phyloP scores from a whole-genome alignment of 2,797 vertebrate species.

The Rhinichthys osculus region DNA sequence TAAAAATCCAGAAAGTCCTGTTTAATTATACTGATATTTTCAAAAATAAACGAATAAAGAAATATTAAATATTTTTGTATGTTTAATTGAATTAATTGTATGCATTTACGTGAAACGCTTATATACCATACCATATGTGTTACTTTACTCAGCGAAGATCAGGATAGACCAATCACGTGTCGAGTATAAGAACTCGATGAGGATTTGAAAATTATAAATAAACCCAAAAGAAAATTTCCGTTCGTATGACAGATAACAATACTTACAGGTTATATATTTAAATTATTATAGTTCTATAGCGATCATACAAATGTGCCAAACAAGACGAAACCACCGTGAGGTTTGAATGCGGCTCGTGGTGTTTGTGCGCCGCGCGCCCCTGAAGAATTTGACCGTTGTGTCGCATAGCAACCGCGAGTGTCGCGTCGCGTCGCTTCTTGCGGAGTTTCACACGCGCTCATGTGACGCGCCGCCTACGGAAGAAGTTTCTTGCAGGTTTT shows the following conservation, averaged over 20 bases:
- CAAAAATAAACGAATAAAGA: too few relatives aligned
- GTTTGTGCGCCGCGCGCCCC: background rate
- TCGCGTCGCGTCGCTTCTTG: background rate
- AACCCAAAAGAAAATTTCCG: too few relatives aligned
- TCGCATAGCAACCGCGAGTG: background rate
- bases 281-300: background rate
- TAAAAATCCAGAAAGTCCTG: too few relatives aligned
- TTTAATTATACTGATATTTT: too few relatives aligned
- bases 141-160: too few relatives aligned
- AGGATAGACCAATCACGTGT: too few relatives aligned
- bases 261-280: background rate
- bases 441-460: background rate
- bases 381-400: background rate
- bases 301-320: background rate
- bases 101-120: too few relatives aligned
- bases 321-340: background rate
- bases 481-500: conserved; percentile 4
- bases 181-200: background rate
- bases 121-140: too few relatives aligned
- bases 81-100: too few relatives aligned
- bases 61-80: too few relatives aligned
- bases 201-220: background rate
- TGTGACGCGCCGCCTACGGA: conserved; percentile 28
- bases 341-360: background rate
- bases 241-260: background rate